Percentiles rank a stretch among this genome's conserved stretches.
These are phyloP conservation scores for Periparus ater DNA, from an alignment of 2,797 vertebrate genomes.

Conservation along the genomic window DNA sequence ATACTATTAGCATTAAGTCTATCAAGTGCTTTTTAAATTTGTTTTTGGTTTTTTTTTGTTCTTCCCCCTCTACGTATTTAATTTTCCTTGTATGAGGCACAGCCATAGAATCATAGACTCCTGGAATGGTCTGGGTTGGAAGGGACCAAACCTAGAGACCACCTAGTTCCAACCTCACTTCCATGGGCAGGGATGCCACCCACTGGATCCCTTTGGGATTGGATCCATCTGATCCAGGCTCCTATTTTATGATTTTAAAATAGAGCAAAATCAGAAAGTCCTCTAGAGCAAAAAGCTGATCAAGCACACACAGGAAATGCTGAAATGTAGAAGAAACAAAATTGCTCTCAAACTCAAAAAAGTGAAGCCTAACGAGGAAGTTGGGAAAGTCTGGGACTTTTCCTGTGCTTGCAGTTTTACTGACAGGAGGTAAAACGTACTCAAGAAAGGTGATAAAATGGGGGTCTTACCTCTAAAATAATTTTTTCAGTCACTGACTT, in stretches of 20 bases:
- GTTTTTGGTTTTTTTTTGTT: neutral
- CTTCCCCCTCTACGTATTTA: neutral
- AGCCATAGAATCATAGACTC: neutral
- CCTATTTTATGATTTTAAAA: neutral
- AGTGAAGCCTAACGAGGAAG: slow-evolving; percentile 8
- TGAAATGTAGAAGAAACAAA: neutral
- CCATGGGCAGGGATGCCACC: neutral
- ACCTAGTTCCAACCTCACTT: neutral
- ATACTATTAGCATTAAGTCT: neutral
- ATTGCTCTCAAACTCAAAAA: neutral
- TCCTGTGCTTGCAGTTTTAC: neutral
- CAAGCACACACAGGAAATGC: neutral
- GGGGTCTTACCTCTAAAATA: neutral
- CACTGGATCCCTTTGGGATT: neutral
- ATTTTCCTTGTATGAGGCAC: neutral
- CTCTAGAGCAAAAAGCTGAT: neutral
- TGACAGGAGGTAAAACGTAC: neutral
- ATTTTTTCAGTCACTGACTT: neutral
- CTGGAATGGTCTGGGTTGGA: neutral
- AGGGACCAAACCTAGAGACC: neutral
- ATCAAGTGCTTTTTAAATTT: neutral
- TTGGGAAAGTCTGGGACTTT: slow-evolving; percentile 3
- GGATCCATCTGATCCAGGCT: neutral
- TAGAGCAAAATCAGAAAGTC: neutral
- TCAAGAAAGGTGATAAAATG: neutral